Conservation (phyloP, 2,113 vertebrate genomes). For the Irena cyanogastra region DNA sequence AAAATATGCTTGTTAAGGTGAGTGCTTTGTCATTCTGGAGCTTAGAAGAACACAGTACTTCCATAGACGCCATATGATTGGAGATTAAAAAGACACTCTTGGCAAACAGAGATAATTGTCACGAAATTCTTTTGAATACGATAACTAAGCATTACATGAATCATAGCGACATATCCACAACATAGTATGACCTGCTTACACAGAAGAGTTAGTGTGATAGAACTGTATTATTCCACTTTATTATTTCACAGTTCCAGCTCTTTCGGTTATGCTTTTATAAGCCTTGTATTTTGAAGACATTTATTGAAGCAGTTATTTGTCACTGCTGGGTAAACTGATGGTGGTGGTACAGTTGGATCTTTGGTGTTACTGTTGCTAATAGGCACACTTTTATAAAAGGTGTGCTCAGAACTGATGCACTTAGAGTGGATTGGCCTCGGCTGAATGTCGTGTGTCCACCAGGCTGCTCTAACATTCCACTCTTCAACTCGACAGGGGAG, state of each 20-base stretch:
- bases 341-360: not conserved
- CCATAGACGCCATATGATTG: not conserved
- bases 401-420: not conserved
- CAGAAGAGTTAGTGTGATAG: not conserved
- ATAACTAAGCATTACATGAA: not conserved
- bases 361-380: not conserved
- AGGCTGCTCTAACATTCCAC: not conserved
- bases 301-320: not conserved
- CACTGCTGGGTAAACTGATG: not conserved
- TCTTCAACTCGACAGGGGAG: accelerated
- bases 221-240: not conserved
- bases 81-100: not conserved
- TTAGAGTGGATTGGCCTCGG: not conserved
- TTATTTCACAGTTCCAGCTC: not conserved
- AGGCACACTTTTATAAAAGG: not conserved
- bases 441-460: not conserved
- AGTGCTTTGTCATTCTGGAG: not conserved
- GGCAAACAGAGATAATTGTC: not conserved
- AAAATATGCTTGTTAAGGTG: not conserved
- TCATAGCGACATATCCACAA: not conserved
- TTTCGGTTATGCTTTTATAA: not conserved
- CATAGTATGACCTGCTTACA: not conserved
- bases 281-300: not conserved
- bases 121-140: not conserved
- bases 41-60: not conserved